Evolutionary conservation across 2,888 invertebrate genomes (phyloP).

Genomic region (Leptothorax acervorum): DNA sequence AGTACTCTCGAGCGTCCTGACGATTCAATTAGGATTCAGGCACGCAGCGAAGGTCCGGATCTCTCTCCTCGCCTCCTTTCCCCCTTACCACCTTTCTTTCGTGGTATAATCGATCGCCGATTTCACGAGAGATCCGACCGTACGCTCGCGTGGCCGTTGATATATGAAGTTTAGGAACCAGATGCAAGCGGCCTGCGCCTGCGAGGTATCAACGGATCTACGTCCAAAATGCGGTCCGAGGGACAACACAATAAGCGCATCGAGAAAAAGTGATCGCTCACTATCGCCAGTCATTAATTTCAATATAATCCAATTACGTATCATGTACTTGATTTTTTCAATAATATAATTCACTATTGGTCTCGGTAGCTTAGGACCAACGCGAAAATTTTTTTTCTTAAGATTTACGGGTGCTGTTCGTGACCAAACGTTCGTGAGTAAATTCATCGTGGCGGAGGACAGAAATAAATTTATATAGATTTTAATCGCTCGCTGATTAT

Average conservation of each 20-base stretch:
- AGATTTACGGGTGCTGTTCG: neutral
- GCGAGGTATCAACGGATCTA: slow-evolving; percentile 33
- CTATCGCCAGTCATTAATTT: slow-evolving; percentile 24
- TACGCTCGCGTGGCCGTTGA: slow-evolving; percentile 73
- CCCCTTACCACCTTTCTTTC: slow-evolving; percentile 62
- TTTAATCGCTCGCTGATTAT: neutral
- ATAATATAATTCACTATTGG: neutral
- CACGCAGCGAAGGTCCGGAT: slow-evolving; percentile 73
- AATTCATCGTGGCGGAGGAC: neutral
- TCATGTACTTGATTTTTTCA: neutral
- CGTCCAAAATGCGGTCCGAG: slow-evolving; percentile 15
- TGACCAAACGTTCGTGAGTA: neutral
- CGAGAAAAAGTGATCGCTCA: slow-evolving; percentile 12
- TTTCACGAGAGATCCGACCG: slow-evolving; percentile 72
- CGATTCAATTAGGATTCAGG: slow-evolving; percentile 84
- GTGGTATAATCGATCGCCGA: slow-evolving; percentile 79
- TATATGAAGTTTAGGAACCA: slow-evolving; percentile 68
- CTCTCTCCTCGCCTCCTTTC: slow-evolving; percentile 52
- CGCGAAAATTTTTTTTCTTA: neutral
- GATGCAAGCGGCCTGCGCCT: slow-evolving; percentile 42
- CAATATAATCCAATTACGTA: slow-evolving; percentile 16
- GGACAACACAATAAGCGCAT: slow-evolving; percentile 35
- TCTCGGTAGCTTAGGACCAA: neutral
- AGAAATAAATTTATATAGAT: slow-evolving; percentile 4
- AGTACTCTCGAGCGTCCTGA: slow-evolving; percentile 76